Base-by-base conservation (phyloP, 2,888 invertebrate genomes). In the Molorchus minor region DNA sequence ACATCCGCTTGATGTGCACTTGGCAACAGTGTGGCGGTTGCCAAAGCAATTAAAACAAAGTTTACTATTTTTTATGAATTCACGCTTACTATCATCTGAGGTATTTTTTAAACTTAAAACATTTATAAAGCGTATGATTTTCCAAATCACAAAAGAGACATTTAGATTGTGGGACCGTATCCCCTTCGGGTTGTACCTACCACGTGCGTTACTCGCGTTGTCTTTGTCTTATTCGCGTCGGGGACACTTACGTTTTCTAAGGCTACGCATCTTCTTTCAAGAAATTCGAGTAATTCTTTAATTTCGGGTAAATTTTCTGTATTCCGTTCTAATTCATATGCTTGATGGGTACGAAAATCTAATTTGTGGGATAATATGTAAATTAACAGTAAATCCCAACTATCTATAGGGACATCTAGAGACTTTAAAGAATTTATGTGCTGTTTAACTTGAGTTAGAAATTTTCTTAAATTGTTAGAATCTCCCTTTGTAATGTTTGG, bases 321-420 rank as follows among this genome's bases (percentile, higher is more conserved):
- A 20, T 44, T 21, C 19, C 20, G 13, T 55, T 46, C 36, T 13
- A 41, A 21, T 91, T 91, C 77, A 30, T 76, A 73, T 60, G 49
- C 4, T 52, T 16, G 40, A 19, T 12, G 40, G 7, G 29, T 17
- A 21, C 41, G 40, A 2, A 10, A 16, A 8, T 47, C 30, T 12
- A 47, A 12, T 8, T 47, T 20, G 12, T 16, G 12, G 19, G n/a
- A 45, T 2, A 29, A 5, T 20, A 41, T 29, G 13, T 29, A 7
- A 13, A 29, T 29, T 12, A 44, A 3, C 1, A 29, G 3, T 15
- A 29, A 29, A 29, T 29, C 44, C 29, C 44, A 41, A 17, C 4
- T 41, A 10, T 21, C 36, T 8, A 51, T 40, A 15, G 13, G 19
- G 7, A 51, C 40, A 12, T 5, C 19, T 52, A 52, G 30, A 29